phyloP scores from a whole-genome alignment of 2,113 vertebrate genomes.

The Apodemus sylvaticus region DNA sequence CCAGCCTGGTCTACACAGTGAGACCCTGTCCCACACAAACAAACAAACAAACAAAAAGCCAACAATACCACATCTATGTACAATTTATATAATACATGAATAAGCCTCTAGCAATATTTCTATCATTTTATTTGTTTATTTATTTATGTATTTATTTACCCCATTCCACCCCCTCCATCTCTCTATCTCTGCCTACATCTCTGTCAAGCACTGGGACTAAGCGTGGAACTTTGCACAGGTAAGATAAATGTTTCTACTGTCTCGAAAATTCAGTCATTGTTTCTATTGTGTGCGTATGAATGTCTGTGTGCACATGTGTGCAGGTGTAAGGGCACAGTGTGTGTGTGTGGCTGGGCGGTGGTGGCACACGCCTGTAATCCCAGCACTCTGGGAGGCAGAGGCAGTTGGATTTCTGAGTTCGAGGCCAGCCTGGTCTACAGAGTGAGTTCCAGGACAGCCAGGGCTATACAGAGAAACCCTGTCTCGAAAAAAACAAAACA shows the following conservation, averaged over 20 bases:
- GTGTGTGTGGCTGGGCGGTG: too few relatives aligned
- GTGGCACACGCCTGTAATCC: too few relatives aligned
- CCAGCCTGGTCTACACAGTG: neutral
- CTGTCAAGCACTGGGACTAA: neutral
- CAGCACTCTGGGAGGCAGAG: too few relatives aligned
- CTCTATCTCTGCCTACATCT: neutral
- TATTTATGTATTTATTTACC: neutral
- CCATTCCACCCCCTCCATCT: neutral
- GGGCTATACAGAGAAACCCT: too few relatives aligned
- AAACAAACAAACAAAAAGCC: too few relatives aligned
- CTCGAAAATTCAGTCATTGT: neutral
- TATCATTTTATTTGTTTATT: too few relatives aligned
- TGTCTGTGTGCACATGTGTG: neutral
- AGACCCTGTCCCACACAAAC: neutral
- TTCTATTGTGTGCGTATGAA: neutral
- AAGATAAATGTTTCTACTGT: neutral
- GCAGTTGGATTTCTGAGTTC: too few relatives aligned
- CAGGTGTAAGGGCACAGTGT: neutral
- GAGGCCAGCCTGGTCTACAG: too few relatives aligned
- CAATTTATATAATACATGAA: neutral
- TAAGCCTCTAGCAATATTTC: neutral
- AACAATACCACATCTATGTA: neutral
- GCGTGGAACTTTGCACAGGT: neutral
- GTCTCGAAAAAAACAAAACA: too few relatives aligned
- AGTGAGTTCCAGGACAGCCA: too few relatives aligned